phyloP scores from a whole-genome alignment of 2,113 vertebrate species.

The Myotis davidii region DNA sequence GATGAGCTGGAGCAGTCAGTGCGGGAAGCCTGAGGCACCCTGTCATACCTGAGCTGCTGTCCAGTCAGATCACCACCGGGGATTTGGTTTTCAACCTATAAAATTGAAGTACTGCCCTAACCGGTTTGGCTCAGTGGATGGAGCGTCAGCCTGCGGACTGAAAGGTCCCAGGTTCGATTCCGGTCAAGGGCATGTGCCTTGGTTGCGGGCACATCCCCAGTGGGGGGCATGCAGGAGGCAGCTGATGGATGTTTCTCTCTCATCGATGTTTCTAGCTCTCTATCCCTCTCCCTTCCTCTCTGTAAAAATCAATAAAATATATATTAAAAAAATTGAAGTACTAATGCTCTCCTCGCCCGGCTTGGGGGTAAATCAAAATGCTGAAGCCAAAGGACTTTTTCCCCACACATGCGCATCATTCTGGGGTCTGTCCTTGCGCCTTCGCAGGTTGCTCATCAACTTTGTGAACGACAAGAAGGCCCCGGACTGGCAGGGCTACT shows the following conservation, averaged over 20 bases:
- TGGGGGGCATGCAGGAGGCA: too few relatives aligned
- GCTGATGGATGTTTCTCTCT: too few relatives aligned
- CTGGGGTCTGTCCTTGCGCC: background rate
- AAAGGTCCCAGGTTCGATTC: too few relatives aligned
- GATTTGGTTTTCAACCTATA: background rate
- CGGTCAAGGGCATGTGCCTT: too few relatives aligned
- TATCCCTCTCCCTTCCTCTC: too few relatives aligned
- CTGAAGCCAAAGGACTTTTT: fast-evolving
- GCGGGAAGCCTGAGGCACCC: background rate
- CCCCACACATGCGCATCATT: fast-evolving
- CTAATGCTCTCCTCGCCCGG: fast-evolving
- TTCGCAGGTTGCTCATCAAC: slow-evolving; percentile 90
- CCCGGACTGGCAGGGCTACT: slow-evolving; percentile 95
- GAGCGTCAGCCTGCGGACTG: too few relatives aligned
- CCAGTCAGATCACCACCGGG: fast-evolving
- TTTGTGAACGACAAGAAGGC: slow-evolving; percentile 90
- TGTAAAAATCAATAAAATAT: too few relatives aligned
- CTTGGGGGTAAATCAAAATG: fast-evolving
- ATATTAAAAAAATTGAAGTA: fast-evolving
- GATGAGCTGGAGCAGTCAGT: fast-evolving
- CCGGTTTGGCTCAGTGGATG: too few relatives aligned
- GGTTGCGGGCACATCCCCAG: too few relatives aligned
- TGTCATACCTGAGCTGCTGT: too few relatives aligned
- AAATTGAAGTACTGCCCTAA: background rate
- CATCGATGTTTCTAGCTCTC: too few relatives aligned